Percentiles rank a stretch among this genome's conserved stretches.
Evolutionary conservation across 1,140 invertebrate genomes (phyloP).

Genomic region (Papilio glaucus): DNA sequence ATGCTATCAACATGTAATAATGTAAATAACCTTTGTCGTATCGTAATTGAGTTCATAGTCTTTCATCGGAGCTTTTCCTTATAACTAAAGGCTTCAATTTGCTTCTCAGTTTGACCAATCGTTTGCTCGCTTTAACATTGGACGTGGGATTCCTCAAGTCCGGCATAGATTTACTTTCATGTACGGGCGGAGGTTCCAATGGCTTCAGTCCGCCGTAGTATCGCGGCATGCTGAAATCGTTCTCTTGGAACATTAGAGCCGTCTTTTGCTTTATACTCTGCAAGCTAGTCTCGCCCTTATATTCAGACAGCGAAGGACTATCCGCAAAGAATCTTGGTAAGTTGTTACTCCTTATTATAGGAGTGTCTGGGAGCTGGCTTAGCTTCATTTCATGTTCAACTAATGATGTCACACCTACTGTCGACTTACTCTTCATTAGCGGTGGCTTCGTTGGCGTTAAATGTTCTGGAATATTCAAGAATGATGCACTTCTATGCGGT

Average conservation of each 20-base stretch:
- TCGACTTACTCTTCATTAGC: slow-evolving; percentile 72
- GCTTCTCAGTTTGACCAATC: slow-evolving; percentile 75
- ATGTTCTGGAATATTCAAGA: slow-evolving; percentile 77
- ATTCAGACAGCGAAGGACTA: slow-evolving; percentile 71
- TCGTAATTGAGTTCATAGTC: slow-evolving; percentile 49
- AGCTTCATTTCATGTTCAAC: slow-evolving; percentile 68
- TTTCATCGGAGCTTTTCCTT: slow-evolving; percentile 78
- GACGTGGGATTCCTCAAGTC: slow-evolving; percentile 70
- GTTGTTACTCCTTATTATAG: slow-evolving; percentile 79
- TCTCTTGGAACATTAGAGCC: slow-evolving; percentile 68
- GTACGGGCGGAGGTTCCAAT: slow-evolving; percentile 56
- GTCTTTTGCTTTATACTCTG: slow-evolving; percentile 77
- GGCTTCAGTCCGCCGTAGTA: slow-evolving; percentile 70
- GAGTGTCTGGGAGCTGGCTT: slow-evolving; percentile 77
- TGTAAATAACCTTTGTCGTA: no score
- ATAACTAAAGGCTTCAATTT: slow-evolving; percentile 80
- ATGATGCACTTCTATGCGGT: slow-evolving; percentile 80
- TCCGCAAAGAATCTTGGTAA: slow-evolving; percentile 80
- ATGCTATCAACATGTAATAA: no score
- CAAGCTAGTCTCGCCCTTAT: slow-evolving; percentile 74
- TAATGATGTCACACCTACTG: slow-evolving; percentile 65
- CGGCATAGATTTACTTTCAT: slow-evolving; percentile 81
- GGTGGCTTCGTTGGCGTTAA: slow-evolving; percentile 71
- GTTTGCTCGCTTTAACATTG: slow-evolving; percentile 71
- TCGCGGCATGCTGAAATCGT: slow-evolving; percentile 81